A percentile compares a stretch with the other conserved stretches of the same genome.
Evolutionary conservation across 1,140 invertebrate genomes (phyloP).

Genomic region (Psilanteris sp.): DNA sequence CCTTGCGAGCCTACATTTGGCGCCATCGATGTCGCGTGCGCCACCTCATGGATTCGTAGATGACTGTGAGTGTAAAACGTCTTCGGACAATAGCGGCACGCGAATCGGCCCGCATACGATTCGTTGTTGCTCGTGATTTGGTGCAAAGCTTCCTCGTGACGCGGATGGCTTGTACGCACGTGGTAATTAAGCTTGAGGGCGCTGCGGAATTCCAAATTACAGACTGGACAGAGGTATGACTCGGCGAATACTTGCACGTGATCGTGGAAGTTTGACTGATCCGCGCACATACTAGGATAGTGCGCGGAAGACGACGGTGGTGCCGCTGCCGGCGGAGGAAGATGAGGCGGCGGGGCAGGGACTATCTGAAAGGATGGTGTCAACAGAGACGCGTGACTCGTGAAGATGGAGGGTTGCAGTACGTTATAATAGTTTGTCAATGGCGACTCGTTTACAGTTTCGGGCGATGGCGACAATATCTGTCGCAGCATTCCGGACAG

Average conservation of each 20-base stretch:
- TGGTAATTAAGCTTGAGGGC: conserved; percentile 76
- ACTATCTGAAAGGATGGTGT: conserved; percentile 68
- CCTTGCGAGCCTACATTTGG: neutral
- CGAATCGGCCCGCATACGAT: conserved; percentile 64
- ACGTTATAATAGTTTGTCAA: conserved; percentile 69
- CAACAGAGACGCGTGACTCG: conserved; percentile 71
- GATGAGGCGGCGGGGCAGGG: conserved; percentile 29
- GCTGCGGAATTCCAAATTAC: conserved; percentile 74
- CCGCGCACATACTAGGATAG: conserved; percentile 54
- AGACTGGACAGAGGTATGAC: conserved; percentile 72
- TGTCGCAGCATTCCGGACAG: conserved; percentile 79
- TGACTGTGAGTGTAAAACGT: conserved; percentile 71
- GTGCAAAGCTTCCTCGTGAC: conserved; percentile 61
- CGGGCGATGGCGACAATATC: conserved; percentile 77
- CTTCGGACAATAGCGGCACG: conserved; percentile 72
- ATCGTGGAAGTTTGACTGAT: conserved; percentile 66
- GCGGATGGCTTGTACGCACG: conserved; percentile 70
- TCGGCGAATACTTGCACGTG: conserved; percentile 71
- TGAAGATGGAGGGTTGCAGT: conserved; percentile 71
- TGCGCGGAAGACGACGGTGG: conserved; percentile 36
- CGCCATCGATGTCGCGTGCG: conserved; percentile 50
- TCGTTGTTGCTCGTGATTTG: conserved; percentile 51
- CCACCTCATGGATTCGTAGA: conserved; percentile 73
- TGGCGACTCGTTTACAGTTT: conserved; percentile 67
- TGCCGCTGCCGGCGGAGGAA: conserved; percentile 6